Evolutionary conservation across 2,888 invertebrate genomes (phyloP).

Genomic region (Muscina levida): DNA sequence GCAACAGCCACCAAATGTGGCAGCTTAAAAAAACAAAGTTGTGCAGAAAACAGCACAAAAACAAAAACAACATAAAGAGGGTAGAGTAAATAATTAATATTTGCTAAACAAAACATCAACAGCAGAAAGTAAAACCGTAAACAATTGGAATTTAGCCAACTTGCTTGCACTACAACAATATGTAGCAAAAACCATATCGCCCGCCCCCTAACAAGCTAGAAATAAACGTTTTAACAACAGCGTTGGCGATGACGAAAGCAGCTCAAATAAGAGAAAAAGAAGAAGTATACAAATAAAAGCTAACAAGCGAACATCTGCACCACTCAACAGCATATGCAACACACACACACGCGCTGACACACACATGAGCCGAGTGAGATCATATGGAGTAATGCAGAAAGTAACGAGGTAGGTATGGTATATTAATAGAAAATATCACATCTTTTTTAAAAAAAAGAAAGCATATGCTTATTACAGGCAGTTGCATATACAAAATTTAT

Average conservation of each 20-base stretch:
- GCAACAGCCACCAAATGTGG: slow-evolving; percentile 6
- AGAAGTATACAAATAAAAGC: slow-evolving; percentile 22
- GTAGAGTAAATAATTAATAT: slow-evolving; percentile 57
- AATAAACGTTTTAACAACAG: slow-evolving; percentile 5
- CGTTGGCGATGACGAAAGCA: slow-evolving; percentile 21
- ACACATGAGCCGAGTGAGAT: too few relatives aligned
- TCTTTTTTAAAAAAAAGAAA: too few relatives aligned
- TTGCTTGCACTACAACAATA: slow-evolving; percentile 55
- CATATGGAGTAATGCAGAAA: too few relatives aligned
- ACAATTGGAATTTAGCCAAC: slow-evolving; percentile 61
- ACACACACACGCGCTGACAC: background rate
- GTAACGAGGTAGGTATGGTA: too few relatives aligned
- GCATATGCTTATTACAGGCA: too few relatives aligned
- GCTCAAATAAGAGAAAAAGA: slow-evolving; percentile 19
- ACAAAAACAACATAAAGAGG: slow-evolving; percentile 30
- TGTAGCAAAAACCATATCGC: too few relatives aligned
- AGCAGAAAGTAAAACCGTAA: slow-evolving; percentile 25
- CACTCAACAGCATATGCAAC: background rate
- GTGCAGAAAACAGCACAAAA: slow-evolving; percentile 46
- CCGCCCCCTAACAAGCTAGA: slow-evolving; percentile 6
- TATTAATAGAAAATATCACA: too few relatives aligned
- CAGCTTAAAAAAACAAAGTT: slow-evolving; percentile 62
- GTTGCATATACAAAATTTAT: too few relatives aligned
- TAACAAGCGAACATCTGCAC: slow-evolving; percentile 37
- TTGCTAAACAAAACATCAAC: slow-evolving; percentile 53